Evolutionary conservation across 2,113 vertebrate genomes (phyloP).

Genomic region (Furnarius figulus): DNA sequence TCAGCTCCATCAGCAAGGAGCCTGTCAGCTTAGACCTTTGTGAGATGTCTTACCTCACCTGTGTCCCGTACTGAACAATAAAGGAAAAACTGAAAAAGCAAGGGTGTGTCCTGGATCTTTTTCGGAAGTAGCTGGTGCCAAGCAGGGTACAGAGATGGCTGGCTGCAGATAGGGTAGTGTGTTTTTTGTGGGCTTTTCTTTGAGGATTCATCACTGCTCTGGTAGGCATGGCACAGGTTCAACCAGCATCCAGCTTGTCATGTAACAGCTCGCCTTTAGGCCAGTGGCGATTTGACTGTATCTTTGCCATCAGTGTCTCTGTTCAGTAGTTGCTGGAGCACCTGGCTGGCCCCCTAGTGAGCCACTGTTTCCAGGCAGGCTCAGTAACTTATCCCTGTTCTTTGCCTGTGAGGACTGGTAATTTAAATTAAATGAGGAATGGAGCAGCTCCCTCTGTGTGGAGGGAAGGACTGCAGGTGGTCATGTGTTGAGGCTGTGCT

Average conservation of each 20-base stretch:
- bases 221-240: background rate
- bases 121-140: background rate
- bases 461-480: background rate
- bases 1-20: slow-evolving; percentile 1
- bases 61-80: slow-evolving; percentile 31
- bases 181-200: background rate
- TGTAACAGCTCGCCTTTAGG: background rate
- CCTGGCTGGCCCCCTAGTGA: background rate
- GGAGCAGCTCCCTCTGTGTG: fast-evolving
- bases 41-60: slow-evolving; percentile 41
- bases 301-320: background rate
- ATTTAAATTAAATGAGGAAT: background rate
- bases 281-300: background rate
- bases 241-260: background rate
- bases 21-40: slow-evolving; percentile 38
- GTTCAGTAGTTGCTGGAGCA: background rate
- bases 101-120: background rate
- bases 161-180: background rate
- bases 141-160: background rate
- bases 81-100: slow-evolving; percentile 21
- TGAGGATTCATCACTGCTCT: fast-evolving
- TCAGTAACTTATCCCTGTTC: background rate
- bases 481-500: background rate
- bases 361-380: background rate
- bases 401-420: background rate